phyloP scores from a whole-genome alignment of 2,888 invertebrate species.

The Baccha elongata region DNA sequence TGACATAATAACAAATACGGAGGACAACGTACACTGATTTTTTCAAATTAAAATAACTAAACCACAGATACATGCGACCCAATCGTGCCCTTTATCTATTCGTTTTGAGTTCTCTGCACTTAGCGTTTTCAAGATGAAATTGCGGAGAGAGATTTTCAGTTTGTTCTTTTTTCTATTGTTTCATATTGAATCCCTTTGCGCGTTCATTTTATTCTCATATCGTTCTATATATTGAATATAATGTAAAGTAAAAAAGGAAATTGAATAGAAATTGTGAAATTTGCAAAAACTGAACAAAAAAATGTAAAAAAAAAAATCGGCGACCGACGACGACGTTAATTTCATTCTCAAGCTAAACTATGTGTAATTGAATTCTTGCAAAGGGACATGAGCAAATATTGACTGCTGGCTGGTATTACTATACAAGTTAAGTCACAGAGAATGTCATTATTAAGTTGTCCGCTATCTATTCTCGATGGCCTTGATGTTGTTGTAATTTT shows the following conservation, averaged over 20 bases:
- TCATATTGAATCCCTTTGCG: slow-evolving; percentile 47
- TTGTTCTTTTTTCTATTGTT: slow-evolving; percentile 44
- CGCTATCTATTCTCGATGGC: slow-evolving; percentile 19
- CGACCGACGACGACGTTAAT: slow-evolving; percentile 34
- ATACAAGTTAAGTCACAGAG: slow-evolving; percentile 56
- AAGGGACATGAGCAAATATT: slow-evolving; percentile 69
- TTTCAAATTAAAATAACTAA: too few relatives aligned
- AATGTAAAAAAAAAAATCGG: slow-evolving; percentile 22
- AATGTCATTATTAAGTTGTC: slow-evolving; percentile 60
- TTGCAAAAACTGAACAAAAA: slow-evolving; percentile 51
- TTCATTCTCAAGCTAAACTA: slow-evolving; percentile 49
- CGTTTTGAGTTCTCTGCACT: slow-evolving; percentile 40
- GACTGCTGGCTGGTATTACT: slow-evolving; percentile 62
- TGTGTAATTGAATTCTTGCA: slow-evolving; percentile 63
- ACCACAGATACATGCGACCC: too few relatives aligned
- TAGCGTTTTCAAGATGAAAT: slow-evolving; percentile 63
- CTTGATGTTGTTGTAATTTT: slow-evolving; percentile 3
- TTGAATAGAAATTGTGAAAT: slow-evolving; percentile 71
- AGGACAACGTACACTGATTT: too few relatives aligned
- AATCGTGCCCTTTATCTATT: too few relatives aligned
- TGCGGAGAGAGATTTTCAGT: slow-evolving; percentile 58
- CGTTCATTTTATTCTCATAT: slow-evolving; percentile 41
- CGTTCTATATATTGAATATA: slow-evolving; percentile 30
- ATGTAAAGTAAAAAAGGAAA: slow-evolving; percentile 64
- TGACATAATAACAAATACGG: too few relatives aligned